These are phyloP conservation scores for Bergia sp. DNA, from an alignment of 92 coral and sea anemone species.

Conservation along the genomic window DNA sequence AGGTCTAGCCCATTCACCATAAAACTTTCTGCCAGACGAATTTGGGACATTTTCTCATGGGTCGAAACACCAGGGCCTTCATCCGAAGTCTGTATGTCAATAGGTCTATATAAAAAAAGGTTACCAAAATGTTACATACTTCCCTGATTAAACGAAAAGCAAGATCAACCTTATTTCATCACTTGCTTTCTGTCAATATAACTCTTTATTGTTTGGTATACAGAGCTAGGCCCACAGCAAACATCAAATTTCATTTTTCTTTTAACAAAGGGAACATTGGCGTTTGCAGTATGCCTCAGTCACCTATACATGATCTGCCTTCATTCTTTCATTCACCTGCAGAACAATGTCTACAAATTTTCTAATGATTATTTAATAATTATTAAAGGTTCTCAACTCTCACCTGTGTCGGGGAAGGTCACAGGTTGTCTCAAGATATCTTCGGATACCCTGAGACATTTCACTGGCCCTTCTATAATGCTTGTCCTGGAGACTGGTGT, in stretches of 20 bases:
- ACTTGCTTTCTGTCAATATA: background rate
- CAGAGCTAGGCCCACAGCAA: background rate
- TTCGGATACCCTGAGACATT: background rate
- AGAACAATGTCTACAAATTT: background rate
- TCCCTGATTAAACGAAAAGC: no score
- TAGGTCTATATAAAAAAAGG: constrained; percentile 33
- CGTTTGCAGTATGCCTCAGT: constrained; percentile 14
- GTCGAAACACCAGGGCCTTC: constrained; percentile 59
- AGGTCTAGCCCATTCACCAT: constrained; percentile 50
- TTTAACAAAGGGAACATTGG: no score
- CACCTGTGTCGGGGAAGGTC: constrained; percentile 1
- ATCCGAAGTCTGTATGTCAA: constrained; percentile 57
- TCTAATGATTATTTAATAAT: background rate
- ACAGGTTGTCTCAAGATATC: constrained; percentile 4
- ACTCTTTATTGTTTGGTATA: background rate
- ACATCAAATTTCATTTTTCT: background rate
- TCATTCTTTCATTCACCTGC: background rate
- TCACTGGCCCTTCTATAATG: constrained; percentile 1
- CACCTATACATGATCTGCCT: background rate
- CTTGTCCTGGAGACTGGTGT: constrained; percentile 10
- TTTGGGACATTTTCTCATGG: constrained; percentile 51
- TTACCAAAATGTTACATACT: no score
- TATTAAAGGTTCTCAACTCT: background rate
- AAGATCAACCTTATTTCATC: no score
- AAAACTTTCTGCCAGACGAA: constrained; percentile 50